Conservation (phyloP, 1,140 invertebrate genomes). For the Drosophila tristis region DNA sequence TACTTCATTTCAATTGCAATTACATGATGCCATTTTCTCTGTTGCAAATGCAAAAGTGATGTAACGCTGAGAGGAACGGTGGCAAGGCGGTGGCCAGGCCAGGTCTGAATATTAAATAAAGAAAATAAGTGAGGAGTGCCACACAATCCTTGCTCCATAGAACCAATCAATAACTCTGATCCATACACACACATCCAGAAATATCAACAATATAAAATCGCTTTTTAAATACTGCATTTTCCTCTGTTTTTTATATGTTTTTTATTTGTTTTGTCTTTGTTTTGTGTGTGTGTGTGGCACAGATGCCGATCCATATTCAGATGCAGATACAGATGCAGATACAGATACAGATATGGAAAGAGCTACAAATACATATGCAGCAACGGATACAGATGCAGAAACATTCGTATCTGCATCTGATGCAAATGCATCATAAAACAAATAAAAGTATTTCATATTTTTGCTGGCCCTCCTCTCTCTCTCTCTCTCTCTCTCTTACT, state of each 20-base stretch:
- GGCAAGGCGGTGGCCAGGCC: too few relatives aligned
- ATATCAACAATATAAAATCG: slow-evolving; percentile 53
- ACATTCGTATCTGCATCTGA: not conserved
- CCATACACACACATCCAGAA: slow-evolving; percentile 5
- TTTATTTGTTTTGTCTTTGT: slow-evolving; percentile 7
- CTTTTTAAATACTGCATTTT: slow-evolving; percentile 59
- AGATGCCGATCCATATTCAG: slow-evolving; percentile 38
- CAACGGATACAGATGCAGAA: slow-evolving; percentile 4
- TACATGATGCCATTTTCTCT: slow-evolving; percentile 71
- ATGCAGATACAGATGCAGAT: slow-evolving; percentile 14
- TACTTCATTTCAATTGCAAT: slow-evolving; percentile 82
- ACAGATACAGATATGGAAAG: slow-evolving; percentile 17
- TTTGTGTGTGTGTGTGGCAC: slow-evolving; percentile 11
- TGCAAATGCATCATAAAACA: slow-evolving; percentile 38
- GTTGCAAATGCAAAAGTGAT: slow-evolving; percentile 64
- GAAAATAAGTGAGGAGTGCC: too few relatives aligned
- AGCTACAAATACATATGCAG: slow-evolving; percentile 16
- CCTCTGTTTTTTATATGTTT: slow-evolving; percentile 38
- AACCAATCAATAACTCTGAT: slow-evolving; percentile 44
- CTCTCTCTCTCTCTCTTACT: too few relatives aligned
- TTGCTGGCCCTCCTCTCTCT: slow-evolving; percentile 15
- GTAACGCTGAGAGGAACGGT: slow-evolving; percentile 29
- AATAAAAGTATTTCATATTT: slow-evolving; percentile 58
- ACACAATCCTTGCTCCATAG: too few relatives aligned
- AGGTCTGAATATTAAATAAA: too few relatives aligned